Evolutionary conservation across 2,113 vertebrate species (phyloP), one percentile per base, ranked within the genome.

Genomic region (Corythornis madagascariensis): DNA sequence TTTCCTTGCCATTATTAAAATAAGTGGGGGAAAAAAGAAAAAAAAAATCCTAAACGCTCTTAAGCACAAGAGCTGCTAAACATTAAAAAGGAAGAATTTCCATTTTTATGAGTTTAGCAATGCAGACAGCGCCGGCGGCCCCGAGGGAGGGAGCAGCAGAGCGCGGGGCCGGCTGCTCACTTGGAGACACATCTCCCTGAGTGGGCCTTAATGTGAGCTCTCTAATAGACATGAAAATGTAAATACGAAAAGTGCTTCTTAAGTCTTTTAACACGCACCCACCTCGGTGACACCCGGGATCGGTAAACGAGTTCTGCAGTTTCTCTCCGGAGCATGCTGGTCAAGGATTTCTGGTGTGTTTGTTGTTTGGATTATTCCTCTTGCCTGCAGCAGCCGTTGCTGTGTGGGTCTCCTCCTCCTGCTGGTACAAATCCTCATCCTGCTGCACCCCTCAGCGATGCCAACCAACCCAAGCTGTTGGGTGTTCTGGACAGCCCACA

Each of bases 401-500:
- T 0, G 5, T 50, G 4, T 1, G 0, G 60, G 55, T 47, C 83
- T 67, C 18, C 38, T 53, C 35, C 20, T 4, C 31, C 63, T 25
- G n/a, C n/a, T 1, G 33, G 35, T 31, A 17, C 69, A 71, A 88
- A 43, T 19, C 29, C 31, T 47, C 52, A 45, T 59, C 67, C 67
- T 2, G 24, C 52, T 26, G 74, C 59, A 14, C 29, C 35, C 43
- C 4, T 1, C 1, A 4, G 33, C 3, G 9, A 15, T 2, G 7
- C 50, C 5, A 6, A n/a, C 56, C 52, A 38, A 21, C 57, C 47
- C 2, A 0, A 48, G 22, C 24, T 3, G 4, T 55, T 1, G 2
- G 2, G 1, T 0, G 4, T 19, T 16, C 47, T 11, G 16, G 28
- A 19, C 65, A 14, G 3, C 26, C 25, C n/a, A 4, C 11, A 3